phyloP scores from a whole-genome alignment of 2,113 vertebrate species.

The Pipa parva region DNA sequence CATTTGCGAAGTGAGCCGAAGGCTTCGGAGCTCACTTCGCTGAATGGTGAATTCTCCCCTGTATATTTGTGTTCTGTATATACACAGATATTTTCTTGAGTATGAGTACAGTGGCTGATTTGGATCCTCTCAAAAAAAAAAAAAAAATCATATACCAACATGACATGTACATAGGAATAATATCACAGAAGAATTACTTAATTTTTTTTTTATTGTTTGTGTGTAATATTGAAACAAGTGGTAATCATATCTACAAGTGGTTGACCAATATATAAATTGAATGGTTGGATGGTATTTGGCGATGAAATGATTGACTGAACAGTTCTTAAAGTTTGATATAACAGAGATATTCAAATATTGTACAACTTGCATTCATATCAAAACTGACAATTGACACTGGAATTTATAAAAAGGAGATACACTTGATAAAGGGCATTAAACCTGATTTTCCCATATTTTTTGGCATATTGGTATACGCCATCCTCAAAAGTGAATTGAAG shows the following conservation, averaged over 20 bases:
- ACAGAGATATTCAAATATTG: neutral
- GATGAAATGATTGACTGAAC: constrained; percentile 35
- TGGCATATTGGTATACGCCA: neutral
- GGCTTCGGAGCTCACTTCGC: too few relatives aligned
- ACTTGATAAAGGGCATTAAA: neutral
- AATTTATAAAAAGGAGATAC: neutral
- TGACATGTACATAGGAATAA: neutral
- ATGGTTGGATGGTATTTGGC: constrained; percentile 44
- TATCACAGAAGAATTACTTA: constrained; percentile 13
- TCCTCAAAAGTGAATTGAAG: too few relatives aligned
- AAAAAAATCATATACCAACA: too few relatives aligned
- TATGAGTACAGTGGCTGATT: too few relatives aligned
- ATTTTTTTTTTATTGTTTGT: constrained; percentile 56
- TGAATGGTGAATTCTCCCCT: too few relatives aligned
- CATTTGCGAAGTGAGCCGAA: too few relatives aligned
- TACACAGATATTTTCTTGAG: too few relatives aligned
- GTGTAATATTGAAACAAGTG: constrained; percentile 51
- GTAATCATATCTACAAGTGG: constrained; percentile 39
- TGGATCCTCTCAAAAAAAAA: too few relatives aligned
- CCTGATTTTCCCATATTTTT: neutral
- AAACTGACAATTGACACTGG: neutral
- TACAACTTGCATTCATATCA: too few relatives aligned
- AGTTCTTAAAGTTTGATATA: neutral
- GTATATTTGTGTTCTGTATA: too few relatives aligned
- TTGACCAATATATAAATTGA: constrained; percentile 49